Base-by-base conservation (phyloP, 2,888 invertebrate genomes). In the Empis stercorea region DNA sequence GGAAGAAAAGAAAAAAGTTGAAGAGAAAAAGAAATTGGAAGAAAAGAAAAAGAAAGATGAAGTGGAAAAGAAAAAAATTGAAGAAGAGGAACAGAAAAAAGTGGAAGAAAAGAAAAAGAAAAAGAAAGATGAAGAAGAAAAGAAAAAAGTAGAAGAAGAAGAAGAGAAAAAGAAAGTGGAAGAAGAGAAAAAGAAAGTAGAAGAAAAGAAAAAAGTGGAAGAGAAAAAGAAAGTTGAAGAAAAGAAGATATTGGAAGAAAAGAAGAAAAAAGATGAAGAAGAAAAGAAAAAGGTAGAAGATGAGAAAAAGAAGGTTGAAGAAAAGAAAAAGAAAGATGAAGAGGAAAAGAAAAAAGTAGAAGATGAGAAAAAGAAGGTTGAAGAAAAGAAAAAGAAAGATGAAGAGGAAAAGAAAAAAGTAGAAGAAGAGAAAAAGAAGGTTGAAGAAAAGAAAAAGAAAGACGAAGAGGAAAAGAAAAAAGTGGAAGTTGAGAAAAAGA, bases 281-380 rank as follows among this genome's bases (percentile, higher is more conserved):
- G 51, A 63, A 14, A 71, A 73, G 71, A 71, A 73, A 70, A 69
- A 68, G 57, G 63, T 69, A 52, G 70, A 71, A 63, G 68, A 73
- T 71, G 71, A 73, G 70, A 71, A 68, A 53, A 72, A 65, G 71
- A 70, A 66, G 61, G 59, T 64, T 48, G 60, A 63, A 56, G 70
- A 69, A 64, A 55, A 66, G 46, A 43, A 47, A n/a, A 20, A 38
- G 11, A 3, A 37, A 5, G 38, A 68, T 45, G 53, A 54, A 44
- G 36, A 52, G 47, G 50, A 49, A 39, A 55, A 49, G 52, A 46
- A 51, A 51, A 46, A 56, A 50, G 53, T 52, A 53, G 50, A 52
- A 41, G 56, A 55, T 51, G 46, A 47, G 47, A 44, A 72, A 43
- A 58, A 64, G 44, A 59, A 63, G 32, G 46, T 46, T 36, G 51